Conservation (phyloP, 2,113 vertebrate genomes). For the Rattus rattus region DNA sequence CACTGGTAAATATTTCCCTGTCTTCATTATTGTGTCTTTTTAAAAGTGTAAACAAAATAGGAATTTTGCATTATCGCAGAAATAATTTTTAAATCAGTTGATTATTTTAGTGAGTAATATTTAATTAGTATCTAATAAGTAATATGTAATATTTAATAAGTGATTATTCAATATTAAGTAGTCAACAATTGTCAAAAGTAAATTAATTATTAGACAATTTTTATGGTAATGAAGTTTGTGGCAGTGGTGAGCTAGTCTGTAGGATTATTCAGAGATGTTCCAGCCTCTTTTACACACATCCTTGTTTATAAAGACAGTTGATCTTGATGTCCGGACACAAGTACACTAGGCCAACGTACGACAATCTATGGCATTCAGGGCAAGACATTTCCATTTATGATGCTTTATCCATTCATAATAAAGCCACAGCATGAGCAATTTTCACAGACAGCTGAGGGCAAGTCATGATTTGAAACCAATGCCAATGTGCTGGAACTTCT, state of each 20-base stretch:
- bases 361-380: constrained; percentile 9
- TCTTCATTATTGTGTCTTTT: neutral
- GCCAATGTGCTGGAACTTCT: neutral
- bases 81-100: neutral
- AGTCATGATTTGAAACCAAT: neutral
- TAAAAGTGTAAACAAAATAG: constrained; percentile 47
- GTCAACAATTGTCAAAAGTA: neutral
- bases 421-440: neutral
- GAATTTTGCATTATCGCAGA: constrained; percentile 24
- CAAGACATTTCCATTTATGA: constrained; percentile 63
- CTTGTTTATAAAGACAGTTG: constrained; percentile 57
- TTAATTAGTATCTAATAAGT: no score
- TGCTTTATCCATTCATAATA: constrained; percentile 19
- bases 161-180: no score
- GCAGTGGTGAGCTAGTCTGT: neutral
- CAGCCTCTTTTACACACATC: neutral
- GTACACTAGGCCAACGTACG: neutral
- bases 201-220: neutral
- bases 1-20: constrained; percentile 6
- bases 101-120: neutral
- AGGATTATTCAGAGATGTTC: neutral
- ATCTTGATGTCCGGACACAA: constrained; percentile 42
- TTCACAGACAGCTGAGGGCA: neutral
- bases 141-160: no score
- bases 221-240: neutral